Base-by-base conservation (phyloP, 2,113 vertebrate genomes). In the Rhabdornis inornatus region DNA sequence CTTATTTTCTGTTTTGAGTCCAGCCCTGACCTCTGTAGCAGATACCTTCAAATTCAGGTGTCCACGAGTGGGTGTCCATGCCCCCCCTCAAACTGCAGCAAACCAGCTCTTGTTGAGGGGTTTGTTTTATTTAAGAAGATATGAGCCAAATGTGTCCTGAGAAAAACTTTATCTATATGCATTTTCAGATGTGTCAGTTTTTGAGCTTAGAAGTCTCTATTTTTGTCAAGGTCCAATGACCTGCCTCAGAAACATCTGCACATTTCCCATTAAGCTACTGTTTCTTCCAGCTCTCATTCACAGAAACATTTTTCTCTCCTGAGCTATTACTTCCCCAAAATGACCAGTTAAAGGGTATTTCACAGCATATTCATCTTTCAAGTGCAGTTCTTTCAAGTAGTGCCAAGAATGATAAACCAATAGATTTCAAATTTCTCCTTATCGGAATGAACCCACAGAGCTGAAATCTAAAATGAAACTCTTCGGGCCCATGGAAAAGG, bases 341-440 rank as follows among this genome's bases (percentile, higher is more conserved):
- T 52, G 33, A 55, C 68, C 70, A 74, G 82, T 94, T 92, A 91
- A 86, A 94, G 71, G 64, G 68, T 91, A 70, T 96, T 95, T 94
- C 85, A 83, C 39, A 79, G 82, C 53, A 80, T 95, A 92, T 96
- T 86, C 76, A 70, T 95, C 90, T 94, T 94, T 88, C 78, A 90
- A 80, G 56, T 88, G 65, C 68, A 47, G 59, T 40, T 95, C 87
- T 94, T 97, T 90, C 68, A 93, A 80, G 90, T 74, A 83, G 56
- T 93, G 93, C 92, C 87, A 93, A 85, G 93, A 91, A 72, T 66
- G 91, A 95, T 91, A 91, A 94, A 88, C 93, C 90, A 52, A 47
- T 35, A 86, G 92, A 83, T 95, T 83, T 90, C 68, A 64, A 88
- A 90, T 57, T 69, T 80, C 59, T 74, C 22, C 76, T 83, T 68